Base-by-base conservation (phyloP, 2,888 invertebrate species). In the Agrilus cyanescens region DNA sequence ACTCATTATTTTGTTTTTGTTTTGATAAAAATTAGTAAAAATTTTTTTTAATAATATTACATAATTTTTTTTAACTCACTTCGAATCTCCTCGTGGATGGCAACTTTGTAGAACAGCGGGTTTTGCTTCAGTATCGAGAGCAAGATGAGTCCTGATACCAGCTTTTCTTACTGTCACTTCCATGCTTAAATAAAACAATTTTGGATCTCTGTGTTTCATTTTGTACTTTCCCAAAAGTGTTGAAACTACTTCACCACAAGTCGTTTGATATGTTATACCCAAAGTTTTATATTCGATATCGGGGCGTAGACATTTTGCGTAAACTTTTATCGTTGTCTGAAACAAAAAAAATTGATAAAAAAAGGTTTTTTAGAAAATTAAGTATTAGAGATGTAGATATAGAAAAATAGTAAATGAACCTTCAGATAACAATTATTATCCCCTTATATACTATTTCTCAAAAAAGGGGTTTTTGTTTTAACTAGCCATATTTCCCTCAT, bases 251-350 rank as follows among this genome's bases (percentile, higher is more conserved):
- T 91, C 87, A 56, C 83, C 79, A 57, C 89, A 88, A 2, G 88
- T 83, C 12, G 90, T 91, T 57, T 86, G 82, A 74, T 85, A 87
- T 39, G 86, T 85, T 54, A 94, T 87, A 51, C 87, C 82, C 45
- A 95, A 71, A 0, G 94, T 95, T 69, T 94, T 94, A 77, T 95
- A 94, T 66, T 94, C 93, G 63, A 94, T 91, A 69, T 94, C 94
- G 18, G 90, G 83, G 44, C 90, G 80, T 44, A 94, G 73, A 58
- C 90, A 85, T 56, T 82, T 82, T 15, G 93, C 90, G 69, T 83
- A 91, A 37, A 94, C 88, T 70, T 90, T 90, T 50, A 93, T 85
- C 34, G 89, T 87, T 32, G 89, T 89, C 91, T 91, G 80, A 2
- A 75, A 71, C 32, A 49, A 57, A 60, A 55, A 50, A 41, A 53